Conservation (phyloP, 2,113 vertebrate genomes). For the Brevimyrus niger region DNA sequence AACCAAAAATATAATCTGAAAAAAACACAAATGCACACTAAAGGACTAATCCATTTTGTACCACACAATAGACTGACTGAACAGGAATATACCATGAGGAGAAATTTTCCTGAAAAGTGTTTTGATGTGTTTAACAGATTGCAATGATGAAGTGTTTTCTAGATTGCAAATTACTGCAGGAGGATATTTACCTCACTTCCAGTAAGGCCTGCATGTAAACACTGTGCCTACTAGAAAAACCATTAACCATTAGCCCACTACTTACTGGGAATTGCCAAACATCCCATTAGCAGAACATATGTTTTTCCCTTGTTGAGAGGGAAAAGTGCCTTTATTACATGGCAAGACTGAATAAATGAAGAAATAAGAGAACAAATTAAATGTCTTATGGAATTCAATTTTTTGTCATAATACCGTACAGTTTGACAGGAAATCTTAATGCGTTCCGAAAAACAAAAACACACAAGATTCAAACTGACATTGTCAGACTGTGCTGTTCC, state of each 20-base stretch:
- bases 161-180: neutral
- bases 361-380: neutral
- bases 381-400: neutral
- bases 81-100: neutral
- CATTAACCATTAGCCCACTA: conserved; percentile 8
- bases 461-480: neutral
- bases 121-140: neutral
- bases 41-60: neutral
- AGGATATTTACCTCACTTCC: neutral
- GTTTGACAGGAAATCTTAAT: neutral
- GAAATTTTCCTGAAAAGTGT: neutral
- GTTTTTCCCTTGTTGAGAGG: neutral
- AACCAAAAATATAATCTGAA: neutral
- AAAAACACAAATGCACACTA: neutral
- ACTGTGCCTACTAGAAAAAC: neutral
- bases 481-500: neutral
- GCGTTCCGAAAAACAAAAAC: neutral
- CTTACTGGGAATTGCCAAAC: neutral
- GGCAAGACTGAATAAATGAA: neutral
- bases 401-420: too few species aligned
- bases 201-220: neutral
- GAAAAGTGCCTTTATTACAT: neutral
- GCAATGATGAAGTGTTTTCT: too few species aligned
- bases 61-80: neutral
- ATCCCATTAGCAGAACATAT: neutral